Evolutionary conservation across 2,888 invertebrate species (phyloP).

Genomic region (Tineola bisselliella): DNA sequence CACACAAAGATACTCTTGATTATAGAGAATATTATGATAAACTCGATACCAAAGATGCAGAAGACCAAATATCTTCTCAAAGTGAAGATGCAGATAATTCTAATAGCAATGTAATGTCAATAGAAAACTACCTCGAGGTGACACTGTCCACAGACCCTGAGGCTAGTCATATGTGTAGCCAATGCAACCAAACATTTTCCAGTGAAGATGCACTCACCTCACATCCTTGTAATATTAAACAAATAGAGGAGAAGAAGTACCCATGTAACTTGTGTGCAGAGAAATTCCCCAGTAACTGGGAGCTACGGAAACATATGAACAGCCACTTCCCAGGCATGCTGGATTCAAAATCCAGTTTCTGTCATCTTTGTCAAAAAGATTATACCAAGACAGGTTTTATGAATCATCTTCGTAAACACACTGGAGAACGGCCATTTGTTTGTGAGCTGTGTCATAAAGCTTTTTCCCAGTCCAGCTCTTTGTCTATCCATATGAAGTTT

Average conservation of each 20-base stretch:
- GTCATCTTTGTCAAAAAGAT: slow-evolving; percentile 65
- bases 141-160: slow-evolving; percentile 63
- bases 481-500: slow-evolving; percentile 66
- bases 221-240: slow-evolving; percentile 56
- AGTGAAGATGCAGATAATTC: slow-evolving; percentile 58
- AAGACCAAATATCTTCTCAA: slow-evolving; percentile 41
- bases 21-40: slow-evolving; percentile 52
- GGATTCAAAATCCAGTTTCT: slow-evolving; percentile 63
- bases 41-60: slow-evolving; percentile 53
- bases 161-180: slow-evolving; percentile 60
- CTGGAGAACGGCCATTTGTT: slow-evolving; percentile 62
- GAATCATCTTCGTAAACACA: slow-evolving; percentile 64
- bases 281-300: slow-evolving; percentile 63
- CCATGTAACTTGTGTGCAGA: slow-evolving; percentile 63
- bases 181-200: slow-evolving; percentile 61
- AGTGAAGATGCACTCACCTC: slow-evolving; percentile 51
- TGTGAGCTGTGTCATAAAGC: slow-evolving; percentile 64
- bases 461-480: slow-evolving; percentile 62
- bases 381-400: slow-evolving; percentile 65
- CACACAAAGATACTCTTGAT: slow-evolving; percentile 45
- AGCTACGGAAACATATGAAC: slow-evolving; percentile 60
- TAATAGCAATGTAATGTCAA: slow-evolving; percentile 61
- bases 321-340: slow-evolving; percentile 63
- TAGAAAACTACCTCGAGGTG: slow-evolving; percentile 64
- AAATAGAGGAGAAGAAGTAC: slow-evolving; percentile 58